Base-by-base conservation (phyloP, 2,888 invertebrate genomes). In the Ametastegia equiseti region DNA sequence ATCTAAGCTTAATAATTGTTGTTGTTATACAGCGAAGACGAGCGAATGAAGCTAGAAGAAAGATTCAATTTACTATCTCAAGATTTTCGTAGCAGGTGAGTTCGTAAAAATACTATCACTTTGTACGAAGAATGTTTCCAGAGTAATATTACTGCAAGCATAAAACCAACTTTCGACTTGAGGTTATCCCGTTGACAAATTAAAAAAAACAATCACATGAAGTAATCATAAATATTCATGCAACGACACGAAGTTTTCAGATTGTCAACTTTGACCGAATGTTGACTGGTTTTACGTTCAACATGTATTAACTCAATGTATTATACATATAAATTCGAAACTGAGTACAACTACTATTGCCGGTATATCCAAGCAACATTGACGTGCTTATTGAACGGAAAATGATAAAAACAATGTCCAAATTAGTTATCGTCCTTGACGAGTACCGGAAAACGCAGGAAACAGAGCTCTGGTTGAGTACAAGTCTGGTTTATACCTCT, bases 21-120 rank as follows among this genome's bases (percentile, higher is more conserved):
- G 30, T 73, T 47, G 69, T 60, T 57, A 81, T 85, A 54, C 81
- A 91, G 91, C 79, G 91, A 91, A 80, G 90, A 90, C 69, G 90
- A 91, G 47, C 89, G 90, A 79, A 89, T 90, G 83, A 87, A 87
- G 78, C 83, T 91, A 82, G 91, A 90, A 77, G 89, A 90, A 69
- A 85, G 89, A 69, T 91, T 91, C 80, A 88, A 89, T 60, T 78
- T 88, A 60, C 82, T 91, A 27, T 84, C 87, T 9, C 88, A 89
- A 83, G 90, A 91, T 50, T 90, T 90, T 60, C 87, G 85, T 81
- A 87, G 86, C 60, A 90, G 91, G 91, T 91, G 33, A 80, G 71
- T 78, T 60, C 5, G 11, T n/a, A 36, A 50, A 36, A 13, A 9
- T 42, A 9, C 15, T 47, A 6, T 47, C 15, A 1, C 4, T 47